These are phyloP conservation scores for Scaptomyza hsui DNA, from an alignment of 1,140 invertebrate genomes.

Conservation along the genomic window DNA sequence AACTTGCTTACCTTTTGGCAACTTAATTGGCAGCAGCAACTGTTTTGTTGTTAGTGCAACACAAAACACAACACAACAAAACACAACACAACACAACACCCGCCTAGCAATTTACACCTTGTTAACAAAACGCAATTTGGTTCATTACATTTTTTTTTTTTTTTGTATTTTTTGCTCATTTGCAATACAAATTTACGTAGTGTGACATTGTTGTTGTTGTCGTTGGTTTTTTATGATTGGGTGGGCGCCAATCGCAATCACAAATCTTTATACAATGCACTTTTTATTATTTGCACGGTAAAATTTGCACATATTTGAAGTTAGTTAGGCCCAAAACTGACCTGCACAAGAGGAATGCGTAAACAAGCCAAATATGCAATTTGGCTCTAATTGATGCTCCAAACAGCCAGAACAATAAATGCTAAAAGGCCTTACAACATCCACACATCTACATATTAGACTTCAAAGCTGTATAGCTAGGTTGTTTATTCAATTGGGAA, in stretches of 20 bases:
- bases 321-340: conserved; percentile 35
- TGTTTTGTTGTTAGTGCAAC: conserved; percentile 6
- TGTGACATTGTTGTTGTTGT: conserved; percentile 32
- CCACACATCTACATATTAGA: not conserved
- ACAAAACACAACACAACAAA: too few relatives aligned
- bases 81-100: conserved; percentile 26
- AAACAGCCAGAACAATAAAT: conserved; percentile 1
- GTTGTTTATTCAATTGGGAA: conserved; percentile 35
- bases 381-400: not conserved
- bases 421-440: conserved; percentile 34
- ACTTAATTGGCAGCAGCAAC: conserved; percentile 29
- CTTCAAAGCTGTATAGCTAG: conserved; percentile 15
- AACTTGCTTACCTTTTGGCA: conserved; percentile 64
- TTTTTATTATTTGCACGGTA: not conserved
- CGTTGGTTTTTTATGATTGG: conserved; percentile 35
- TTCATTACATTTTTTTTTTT: too few relatives aligned
- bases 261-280: conserved; percentile 19
- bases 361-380: conserved; percentile 26
- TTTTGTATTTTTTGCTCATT: conserved; percentile 31
- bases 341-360: conserved; percentile 44
- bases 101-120: conserved; percentile 72
- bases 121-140: conserved; percentile 51
- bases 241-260: conserved; percentile 40
- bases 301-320: conserved; percentile 14
- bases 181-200: conserved; percentile 42